Conservation (phyloP, 1,140 invertebrate species). For the Helicorthomorpha holstii region DNA sequence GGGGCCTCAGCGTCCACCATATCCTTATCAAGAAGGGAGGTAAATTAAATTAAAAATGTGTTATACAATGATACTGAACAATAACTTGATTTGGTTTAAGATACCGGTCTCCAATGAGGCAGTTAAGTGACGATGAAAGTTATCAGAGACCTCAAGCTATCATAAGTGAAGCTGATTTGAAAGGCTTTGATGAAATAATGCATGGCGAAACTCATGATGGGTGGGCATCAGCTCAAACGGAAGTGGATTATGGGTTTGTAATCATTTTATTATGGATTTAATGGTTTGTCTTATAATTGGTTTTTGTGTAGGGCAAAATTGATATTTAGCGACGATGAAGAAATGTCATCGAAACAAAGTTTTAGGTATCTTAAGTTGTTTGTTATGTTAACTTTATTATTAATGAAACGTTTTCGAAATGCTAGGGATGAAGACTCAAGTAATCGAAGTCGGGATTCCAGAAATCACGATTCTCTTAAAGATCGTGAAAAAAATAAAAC, state of each 20-base stretch:
- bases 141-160: constrained; percentile 48
- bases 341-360: constrained; percentile 14
- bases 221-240: constrained; percentile 70
- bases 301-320: constrained; percentile 54
- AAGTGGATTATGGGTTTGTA: constrained; percentile 77
- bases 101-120: constrained; percentile 9
- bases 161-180: constrained; percentile 79
- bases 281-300: neutral
- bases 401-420: neutral
- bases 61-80: neutral
- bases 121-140: constrained; percentile 26
- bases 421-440: constrained; percentile 4
- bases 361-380: constrained; percentile 1
- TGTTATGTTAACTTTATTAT: neutral
- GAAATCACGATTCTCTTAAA: constrained; percentile 1
- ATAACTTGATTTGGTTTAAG: neutral
- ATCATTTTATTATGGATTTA: neutral
- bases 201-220: constrained; percentile 48
- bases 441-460: neutral
- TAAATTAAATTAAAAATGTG: constrained; percentile 9
- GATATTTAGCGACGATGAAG: constrained; percentile 82
- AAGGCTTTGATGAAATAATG: constrained; percentile 75
- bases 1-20: constrained; percentile 17
- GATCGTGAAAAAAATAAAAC: constrained; percentile 2
- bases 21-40: constrained; percentile 24